Evolutionary conservation across 2,888 invertebrate species (phyloP), one percentile per base, ranked within the genome.

Genomic region (Ditylenchus weischeri): DNA sequence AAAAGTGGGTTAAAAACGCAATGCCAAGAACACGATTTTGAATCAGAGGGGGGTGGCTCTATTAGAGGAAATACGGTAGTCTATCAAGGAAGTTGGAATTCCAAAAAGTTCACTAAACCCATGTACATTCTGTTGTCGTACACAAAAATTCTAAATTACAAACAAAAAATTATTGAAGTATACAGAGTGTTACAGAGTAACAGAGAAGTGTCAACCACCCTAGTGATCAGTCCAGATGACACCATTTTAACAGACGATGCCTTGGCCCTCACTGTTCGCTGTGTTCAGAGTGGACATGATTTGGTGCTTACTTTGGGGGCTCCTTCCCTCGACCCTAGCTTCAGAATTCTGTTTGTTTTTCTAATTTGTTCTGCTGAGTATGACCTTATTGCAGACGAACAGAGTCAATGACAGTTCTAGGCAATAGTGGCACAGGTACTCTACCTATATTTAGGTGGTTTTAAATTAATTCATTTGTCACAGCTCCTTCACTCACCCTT

Each of bases 341-440:
- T 71, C 15, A 69, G 69, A 58, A 51, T 74, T n/a, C 13, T 58
- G 71, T 71, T 47, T 57, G 58, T 47, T 29, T 5, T 36, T 35
- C 11, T 11, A 8, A n/a, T 19, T 18, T 50, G 2, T 21, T 50
- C 18, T 54, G 54, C 21, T 23, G 15, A 19, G 35, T 57, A 58
- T 15, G 29, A 68, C 29, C 18, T 3, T 19, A 48, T 43, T 69
- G 10, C 65, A 70, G 70, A 11, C 69, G 64, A 29, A 36, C 72
- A 13, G 76, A 79, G 35, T 70, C 75, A 13, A 69, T 75, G 50
- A 75, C 79, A 13, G 79, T 81, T 15, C 75, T 76, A 11, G 81
- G 81, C 36, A 79, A 70, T 48, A 78, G 79, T 6, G 77, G 76
- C 18, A 73, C 29, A 43, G 11, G 43, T 43, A 43, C 11, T 43